Conservation (phyloP, 1,140 invertebrate species). For the Tetramorium alpestre region DNA sequence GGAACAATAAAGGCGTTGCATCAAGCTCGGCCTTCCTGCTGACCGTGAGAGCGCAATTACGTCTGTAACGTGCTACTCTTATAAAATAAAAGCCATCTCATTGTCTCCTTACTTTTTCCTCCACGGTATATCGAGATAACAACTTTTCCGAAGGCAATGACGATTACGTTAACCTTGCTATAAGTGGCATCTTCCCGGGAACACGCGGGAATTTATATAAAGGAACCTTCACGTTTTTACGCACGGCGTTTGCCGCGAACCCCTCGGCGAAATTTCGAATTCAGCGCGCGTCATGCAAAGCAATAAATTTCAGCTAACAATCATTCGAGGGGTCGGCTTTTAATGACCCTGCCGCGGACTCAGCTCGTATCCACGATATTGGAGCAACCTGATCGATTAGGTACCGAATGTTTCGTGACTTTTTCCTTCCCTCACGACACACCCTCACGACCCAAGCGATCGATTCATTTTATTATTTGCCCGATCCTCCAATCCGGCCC, state of each 20-base stretch:
- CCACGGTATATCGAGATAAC: background rate
- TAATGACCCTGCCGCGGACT: slow-evolving; percentile 38
- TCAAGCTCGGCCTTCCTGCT: slow-evolving; percentile 35
- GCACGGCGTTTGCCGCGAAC: background rate
- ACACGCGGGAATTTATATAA: slow-evolving; percentile 24
- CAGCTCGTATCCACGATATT: slow-evolving; percentile 33
- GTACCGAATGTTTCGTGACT: slow-evolving; percentile 60
- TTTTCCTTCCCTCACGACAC: slow-evolving; percentile 28
- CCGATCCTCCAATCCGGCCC: slow-evolving; percentile 6
- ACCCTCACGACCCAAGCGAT: slow-evolving; percentile 20
- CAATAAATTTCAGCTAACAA: slow-evolving; percentile 56
- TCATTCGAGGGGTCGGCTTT: slow-evolving; percentile 44
- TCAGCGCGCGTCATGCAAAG: slow-evolving; percentile 20
- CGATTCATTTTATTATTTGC: slow-evolving; percentile 74
- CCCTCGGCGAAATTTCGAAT: slow-evolving; percentile 33
- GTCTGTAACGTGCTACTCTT: slow-evolving; percentile 15
- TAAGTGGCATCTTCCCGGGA: slow-evolving; percentile 9
- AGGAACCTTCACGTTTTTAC: background rate
- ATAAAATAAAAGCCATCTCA: slow-evolving; percentile 17
- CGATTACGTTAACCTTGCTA: slow-evolving; percentile 29
- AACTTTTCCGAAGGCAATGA: slow-evolving; percentile 25
- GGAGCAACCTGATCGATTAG: slow-evolving; percentile 60
- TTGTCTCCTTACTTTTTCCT: slow-evolving; percentile 24
- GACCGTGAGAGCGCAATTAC: slow-evolving; percentile 53
- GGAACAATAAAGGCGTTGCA: slow-evolving; percentile 48